Evolutionary conservation across 2,113 vertebrate species (phyloP).

Genomic region (Corythornis cristatus): DNA sequence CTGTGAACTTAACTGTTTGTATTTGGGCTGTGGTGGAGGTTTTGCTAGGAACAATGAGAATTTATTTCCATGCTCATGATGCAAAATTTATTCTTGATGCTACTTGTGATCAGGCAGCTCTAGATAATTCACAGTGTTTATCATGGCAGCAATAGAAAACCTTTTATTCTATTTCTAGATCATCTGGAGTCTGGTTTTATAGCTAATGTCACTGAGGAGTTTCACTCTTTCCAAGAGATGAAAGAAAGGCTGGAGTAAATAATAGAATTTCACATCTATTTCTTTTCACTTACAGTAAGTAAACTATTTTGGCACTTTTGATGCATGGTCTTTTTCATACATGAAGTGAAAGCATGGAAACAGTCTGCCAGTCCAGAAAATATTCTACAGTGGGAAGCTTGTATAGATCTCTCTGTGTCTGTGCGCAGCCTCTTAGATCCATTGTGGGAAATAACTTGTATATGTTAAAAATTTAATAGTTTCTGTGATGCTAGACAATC

Average conservation of each 20-base stretch:
- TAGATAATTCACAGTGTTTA: neutral
- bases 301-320: neutral
- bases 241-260: neutral
- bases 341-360: neutral
- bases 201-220: neutral
- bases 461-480: neutral
- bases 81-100: neutral
- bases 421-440: neutral
- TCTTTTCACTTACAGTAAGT: neutral
- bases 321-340: neutral
- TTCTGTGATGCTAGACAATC: neutral
- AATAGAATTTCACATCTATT: neutral
- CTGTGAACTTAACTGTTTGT: neutral
- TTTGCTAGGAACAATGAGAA: neutral
- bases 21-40: neutral
- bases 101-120: neutral
- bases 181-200: neutral
- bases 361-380: neutral
- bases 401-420: neutral
- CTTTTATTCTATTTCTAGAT: neutral
- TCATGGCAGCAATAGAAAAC: neutral
- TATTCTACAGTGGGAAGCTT: neutral
- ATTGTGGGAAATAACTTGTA: neutral
- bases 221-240: neutral
- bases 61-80: neutral